Base-by-base conservation (phyloP, 2,888 invertebrate species). In the Cataglyphis cursor region DNA sequence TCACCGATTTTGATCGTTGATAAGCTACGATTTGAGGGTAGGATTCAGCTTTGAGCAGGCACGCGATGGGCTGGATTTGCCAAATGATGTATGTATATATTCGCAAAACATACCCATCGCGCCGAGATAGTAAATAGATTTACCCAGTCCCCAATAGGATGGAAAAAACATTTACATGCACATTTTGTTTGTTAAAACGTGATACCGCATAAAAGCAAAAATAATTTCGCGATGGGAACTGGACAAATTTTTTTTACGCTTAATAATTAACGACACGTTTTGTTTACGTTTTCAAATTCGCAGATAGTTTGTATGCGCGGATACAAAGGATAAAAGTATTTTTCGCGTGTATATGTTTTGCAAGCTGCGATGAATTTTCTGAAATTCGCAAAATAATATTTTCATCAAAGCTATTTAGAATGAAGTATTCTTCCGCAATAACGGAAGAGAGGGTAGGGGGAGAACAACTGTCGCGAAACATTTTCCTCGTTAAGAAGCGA, bases 401-500 rank as follows among this genome's bases (percentile, higher is more conserved):
- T 54, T 65, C 4, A n/a, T 12, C 38, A 28, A 66, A 28, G 54
- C 66, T 41, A 41, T 12, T 76, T 65, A 41, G 38, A 66, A 24
- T 3, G 8, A 51, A n/a, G 1, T 9, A 12, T 9, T 75, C 28
- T 61, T 15, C n/a, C 54, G 21, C 18, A 48, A 59, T 21, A n/a
- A 38, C 4, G 31, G 15, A 31, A 12, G 31, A 62, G 15, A 10
- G 21, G 12, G 12, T 3, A 38, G 9, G n/a, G 38, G 9, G 15
- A n/a, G 54, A n/a, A 51, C 21, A 57, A 66, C 31, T 28, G 38
- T 59, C 12, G 59, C 35, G 44, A 21, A 70, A 70, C 10, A 41
- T 80, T 80, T 59, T 44, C 38, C 70, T 80, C 59, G 62, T 75
- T 81, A 74, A 59, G 62, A 28, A 75, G 38, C 61, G 75, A 54